Evolutionary conservation across 2,797 vertebrate species (phyloP).

Genomic region (Sebastes dallii): DNA sequence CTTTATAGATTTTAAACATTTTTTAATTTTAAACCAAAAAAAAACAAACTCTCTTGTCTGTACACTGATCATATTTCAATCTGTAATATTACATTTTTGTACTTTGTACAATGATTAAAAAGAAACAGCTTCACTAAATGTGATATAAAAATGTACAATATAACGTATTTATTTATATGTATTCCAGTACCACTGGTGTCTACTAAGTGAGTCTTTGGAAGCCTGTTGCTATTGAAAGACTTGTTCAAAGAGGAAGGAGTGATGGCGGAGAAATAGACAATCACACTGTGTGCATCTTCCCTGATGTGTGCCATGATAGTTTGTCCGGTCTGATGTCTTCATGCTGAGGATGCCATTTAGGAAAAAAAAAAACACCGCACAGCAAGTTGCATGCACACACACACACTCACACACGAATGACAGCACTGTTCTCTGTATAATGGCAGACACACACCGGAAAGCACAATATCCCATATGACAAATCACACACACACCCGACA

Average conservation of each 20-base stretch:
- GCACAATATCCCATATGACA: constrained; percentile 13
- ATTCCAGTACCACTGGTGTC: constrained; percentile 42
- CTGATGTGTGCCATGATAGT: constrained; percentile 48
- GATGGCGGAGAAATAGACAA: constrained; percentile 30
- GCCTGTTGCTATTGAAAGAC: constrained; percentile 60
- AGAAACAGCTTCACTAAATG: constrained; percentile 72
- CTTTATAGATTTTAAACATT: constrained; percentile 24
- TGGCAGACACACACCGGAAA: constrained; percentile 21
- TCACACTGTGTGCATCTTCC: constrained; percentile 47
- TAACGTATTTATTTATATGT: constrained; percentile 53
- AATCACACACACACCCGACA: background rate
- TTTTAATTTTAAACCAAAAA: constrained; percentile 18
- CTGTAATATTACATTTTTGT: constrained; percentile 61
- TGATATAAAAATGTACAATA: constrained; percentile 80
- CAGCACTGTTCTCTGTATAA: constrained; percentile 33
- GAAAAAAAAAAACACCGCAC: constrained; percentile 23
- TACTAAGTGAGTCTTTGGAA: constrained; percentile 73
- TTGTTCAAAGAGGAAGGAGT: constrained; percentile 38
- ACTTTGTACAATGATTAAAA: constrained; percentile 68
- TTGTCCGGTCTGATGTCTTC: constrained; percentile 51
- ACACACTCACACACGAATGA: constrained; percentile 23
- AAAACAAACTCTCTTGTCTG: constrained; percentile 28
- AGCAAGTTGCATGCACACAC: constrained; percentile 14
- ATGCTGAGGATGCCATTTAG: constrained; percentile 41
- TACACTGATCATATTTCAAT: constrained; percentile 62